Evolutionary conservation across 2,113 vertebrate species (phyloP), one percentile per base, ranked within the genome.

Genomic region (Plecotus auritus): DNA sequence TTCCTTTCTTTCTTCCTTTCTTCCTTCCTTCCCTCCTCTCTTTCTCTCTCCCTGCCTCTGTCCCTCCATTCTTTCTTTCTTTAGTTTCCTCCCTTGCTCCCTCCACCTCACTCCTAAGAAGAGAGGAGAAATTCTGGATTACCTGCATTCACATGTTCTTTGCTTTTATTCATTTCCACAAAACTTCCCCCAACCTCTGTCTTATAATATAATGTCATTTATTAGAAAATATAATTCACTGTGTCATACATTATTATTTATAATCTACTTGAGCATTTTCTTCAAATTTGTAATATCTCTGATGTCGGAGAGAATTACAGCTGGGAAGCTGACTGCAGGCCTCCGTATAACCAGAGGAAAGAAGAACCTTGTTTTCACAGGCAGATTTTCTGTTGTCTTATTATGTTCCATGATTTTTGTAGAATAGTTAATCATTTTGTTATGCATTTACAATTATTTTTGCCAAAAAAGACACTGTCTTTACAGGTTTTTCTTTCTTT

Each of bases 191-290:
- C 45, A 59, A 61, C 51, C 77, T 54, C 17, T 0, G 9, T 95
- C 47, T 37, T 86, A 30, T 16, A 93, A 87, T 95, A 12, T 93
- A 95, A 97, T 93, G 11, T 2, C 10, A 95, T 20, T 95, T 98
- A 96, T 92, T 97, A 93, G 61, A 97, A 95, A 61, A 93, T 81
- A 64, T 56, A 93, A 96, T 96, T 98, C 76, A 91, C 56, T 85
- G 77, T 94, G 61, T 94, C 54, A 92, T 96, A 94, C 74, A 94
- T 69, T 54, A 77, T 93, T 96, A 59, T 95, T 96, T 93, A 96
- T 96, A 87, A 94, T 87, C 74, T 40, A 20, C 12, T 6, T 0
- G 3, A 73, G 51, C 2, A 80, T 77, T 97, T 97, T 85, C n/a
- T 45, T 93, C 92, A 76, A 0, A 4, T 95, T 96, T 56, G 91